Percentiles rank a stretch among this genome's conserved stretches.
Conservation (phyloP, 1,140 invertebrate species). For the Vanessa tameamea region DNA sequence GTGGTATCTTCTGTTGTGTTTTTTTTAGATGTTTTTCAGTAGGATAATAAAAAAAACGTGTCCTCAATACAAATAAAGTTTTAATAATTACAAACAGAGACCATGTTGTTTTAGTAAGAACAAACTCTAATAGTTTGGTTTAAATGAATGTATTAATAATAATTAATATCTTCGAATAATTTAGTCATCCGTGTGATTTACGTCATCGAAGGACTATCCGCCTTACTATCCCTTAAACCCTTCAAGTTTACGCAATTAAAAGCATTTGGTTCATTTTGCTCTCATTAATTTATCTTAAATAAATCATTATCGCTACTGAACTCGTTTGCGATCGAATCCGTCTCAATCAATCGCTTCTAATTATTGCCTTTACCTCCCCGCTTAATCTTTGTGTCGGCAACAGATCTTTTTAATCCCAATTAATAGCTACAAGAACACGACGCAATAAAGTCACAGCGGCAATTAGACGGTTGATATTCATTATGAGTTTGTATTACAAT, state of each 20-base stretch:
- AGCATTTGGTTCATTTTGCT: background rate
- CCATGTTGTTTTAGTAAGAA: no score
- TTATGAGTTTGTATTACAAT: background rate
- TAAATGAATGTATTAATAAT: no score
- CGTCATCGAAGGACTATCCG: no score
- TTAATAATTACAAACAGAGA: no score
- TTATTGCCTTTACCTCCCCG: constrained; percentile 15
- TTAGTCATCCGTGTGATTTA: no score
- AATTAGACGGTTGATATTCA: constrained; percentile 8
- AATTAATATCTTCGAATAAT: no score
- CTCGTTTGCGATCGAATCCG: background rate
- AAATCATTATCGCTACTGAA: constrained; percentile 6
- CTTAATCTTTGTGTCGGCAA: constrained; percentile 26
- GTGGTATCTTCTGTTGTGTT: no score
- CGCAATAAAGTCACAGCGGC: constrained; percentile 20
- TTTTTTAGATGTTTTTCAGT: no score
- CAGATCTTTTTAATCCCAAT: constrained; percentile 30
- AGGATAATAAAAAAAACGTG: no score
- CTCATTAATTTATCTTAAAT: background rate
- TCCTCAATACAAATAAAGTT: no score
- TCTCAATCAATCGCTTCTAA: constrained; percentile 25
- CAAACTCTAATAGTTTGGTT: no score
- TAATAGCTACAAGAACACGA: constrained; percentile 27
- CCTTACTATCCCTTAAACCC: no score
- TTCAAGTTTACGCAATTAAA: background rate